These are phyloP conservation scores for Myiopsitta monachus DNA, from an alignment of 2,113 vertebrate species.

Conservation along the genomic window DNA sequence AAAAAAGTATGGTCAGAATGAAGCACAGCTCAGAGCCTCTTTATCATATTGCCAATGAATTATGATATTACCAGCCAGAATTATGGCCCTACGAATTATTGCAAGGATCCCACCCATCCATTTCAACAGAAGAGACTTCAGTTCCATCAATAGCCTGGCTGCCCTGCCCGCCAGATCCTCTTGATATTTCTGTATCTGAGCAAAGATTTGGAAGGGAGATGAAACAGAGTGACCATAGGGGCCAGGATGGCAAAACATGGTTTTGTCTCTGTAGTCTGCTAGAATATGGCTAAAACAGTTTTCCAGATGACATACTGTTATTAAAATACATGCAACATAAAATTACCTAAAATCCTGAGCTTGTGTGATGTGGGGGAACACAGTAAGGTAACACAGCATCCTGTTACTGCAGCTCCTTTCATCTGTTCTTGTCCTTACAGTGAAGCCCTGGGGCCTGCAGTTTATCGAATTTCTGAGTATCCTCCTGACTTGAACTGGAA, in stretches of 20 bases:
- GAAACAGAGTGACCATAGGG: neutral
- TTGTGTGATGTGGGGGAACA: neutral
- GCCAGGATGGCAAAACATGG: neutral
- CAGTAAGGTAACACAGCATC: neutral
- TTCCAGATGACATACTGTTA: neutral
- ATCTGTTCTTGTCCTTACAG: neutral
- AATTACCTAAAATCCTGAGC: neutral
- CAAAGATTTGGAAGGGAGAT: neutral
- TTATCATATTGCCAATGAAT: neutral
- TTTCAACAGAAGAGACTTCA: neutral
- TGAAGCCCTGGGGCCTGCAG: neutral
- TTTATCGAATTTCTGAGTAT: neutral
- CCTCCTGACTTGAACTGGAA: neutral
- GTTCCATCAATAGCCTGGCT: neutral
- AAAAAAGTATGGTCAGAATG: neutral
- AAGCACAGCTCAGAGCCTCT: neutral
- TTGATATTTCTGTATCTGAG: neutral
- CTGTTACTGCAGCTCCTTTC: neutral
- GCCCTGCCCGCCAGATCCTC: neutral
- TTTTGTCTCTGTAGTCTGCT: neutral
- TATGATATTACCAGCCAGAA: neutral
- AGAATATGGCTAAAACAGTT: neutral
- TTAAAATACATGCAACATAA: neutral
- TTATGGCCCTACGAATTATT: neutral
- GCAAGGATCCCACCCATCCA: neutral